Conservation (phyloP, 2,888 invertebrate species). For the Antitype chi region DNA sequence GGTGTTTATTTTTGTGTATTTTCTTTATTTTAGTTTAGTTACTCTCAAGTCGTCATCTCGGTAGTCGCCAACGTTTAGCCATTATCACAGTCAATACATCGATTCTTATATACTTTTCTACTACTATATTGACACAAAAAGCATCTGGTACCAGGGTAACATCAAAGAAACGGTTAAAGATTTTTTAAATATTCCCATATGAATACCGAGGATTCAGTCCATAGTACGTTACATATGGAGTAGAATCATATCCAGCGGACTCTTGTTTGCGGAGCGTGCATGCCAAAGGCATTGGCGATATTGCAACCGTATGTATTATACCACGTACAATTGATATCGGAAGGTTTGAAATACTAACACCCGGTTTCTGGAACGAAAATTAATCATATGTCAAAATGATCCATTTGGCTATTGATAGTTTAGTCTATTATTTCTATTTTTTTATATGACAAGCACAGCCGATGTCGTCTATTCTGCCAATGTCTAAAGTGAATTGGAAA, state of each 20-base stretch:
- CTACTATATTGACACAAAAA: not conserved
- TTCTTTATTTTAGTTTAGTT: too few relatives aligned
- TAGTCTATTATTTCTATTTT: too few relatives aligned
- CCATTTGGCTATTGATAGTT: not conserved
- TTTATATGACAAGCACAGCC: too few relatives aligned
- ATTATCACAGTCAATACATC: too few relatives aligned
- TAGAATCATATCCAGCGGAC: not conserved
- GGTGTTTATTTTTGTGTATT: too few relatives aligned
- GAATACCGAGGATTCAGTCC: not conserved
- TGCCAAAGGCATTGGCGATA: conserved; percentile 13
- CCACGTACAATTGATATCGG: conserved; percentile 26
- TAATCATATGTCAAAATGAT: not conserved
- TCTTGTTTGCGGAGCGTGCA: conserved; percentile 33
- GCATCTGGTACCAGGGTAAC: not conserved
- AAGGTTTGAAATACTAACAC: not conserved
- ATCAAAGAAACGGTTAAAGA: not conserved
- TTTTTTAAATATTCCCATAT: not conserved
- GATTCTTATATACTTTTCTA: not conserved
- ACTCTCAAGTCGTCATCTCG: too few relatives aligned
- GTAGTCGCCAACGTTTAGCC: too few relatives aligned
- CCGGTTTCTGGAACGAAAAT: not conserved
- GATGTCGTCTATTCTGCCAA: too few relatives aligned
- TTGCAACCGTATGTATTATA: conserved; percentile 11
- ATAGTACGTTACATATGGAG: not conserved
- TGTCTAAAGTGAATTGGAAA: too few relatives aligned